phyloP scores from a whole-genome alignment of 2,113 vertebrate species.

The Calidris pygmaea region DNA sequence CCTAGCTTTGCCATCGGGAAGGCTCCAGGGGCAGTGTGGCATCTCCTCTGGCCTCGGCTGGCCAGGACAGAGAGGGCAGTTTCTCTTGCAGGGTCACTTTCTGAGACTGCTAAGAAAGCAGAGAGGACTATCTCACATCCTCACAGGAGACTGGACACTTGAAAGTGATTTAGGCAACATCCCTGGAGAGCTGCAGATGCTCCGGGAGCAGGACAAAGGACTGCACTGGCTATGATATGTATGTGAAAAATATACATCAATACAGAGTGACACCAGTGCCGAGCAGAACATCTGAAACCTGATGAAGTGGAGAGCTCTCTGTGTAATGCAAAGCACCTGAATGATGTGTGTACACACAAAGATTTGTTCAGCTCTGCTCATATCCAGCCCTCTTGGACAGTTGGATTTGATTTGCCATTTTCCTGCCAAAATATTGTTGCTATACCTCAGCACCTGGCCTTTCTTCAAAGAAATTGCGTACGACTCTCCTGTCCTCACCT shows the following conservation, averaged over 20 bases:
- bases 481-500: conserved; percentile 33
- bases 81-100: neutral
- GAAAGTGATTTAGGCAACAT: neutral
- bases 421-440: conserved; percentile 60
- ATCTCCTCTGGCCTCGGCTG: neutral
- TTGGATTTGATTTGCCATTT: conserved; percentile 68
- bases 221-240: neutral
- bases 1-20: neutral
- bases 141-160: neutral
- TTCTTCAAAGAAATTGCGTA: conserved; percentile 53
- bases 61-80: accelerated
- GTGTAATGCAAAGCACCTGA: conserved; percentile 68
- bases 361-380: conserved; percentile 61
- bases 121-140: neutral
- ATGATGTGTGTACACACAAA: conserved; percentile 53
- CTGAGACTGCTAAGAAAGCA: neutral
- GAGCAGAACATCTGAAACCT: conserved; percentile 51
- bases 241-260: conserved; percentile 49
- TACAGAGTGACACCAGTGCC: conserved; percentile 19
- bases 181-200: neutral
- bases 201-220: neutral
- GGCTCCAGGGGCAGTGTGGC: accelerated
- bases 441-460: conserved; percentile 57
- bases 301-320: conserved; percentile 50
- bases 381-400: conserved; percentile 60